Evolutionary conservation across 2,797 vertebrate genomes (phyloP), one percentile per base, ranked within the genome.

Genomic region (Cynodonichthys magdalenae): DNA sequence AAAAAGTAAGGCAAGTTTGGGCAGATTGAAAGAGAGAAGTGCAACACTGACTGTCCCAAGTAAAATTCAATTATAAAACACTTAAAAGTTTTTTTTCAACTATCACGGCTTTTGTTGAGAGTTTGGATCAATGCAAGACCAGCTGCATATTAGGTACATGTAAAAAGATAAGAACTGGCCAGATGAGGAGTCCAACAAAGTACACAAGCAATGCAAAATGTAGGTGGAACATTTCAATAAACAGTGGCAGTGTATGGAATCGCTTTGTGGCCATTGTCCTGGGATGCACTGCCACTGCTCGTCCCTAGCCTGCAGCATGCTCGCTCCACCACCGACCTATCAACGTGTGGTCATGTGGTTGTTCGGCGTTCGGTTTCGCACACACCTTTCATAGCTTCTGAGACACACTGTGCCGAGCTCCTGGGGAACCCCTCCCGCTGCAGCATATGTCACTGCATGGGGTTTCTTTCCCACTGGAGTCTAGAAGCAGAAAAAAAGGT

Each of bases 1-100:
- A 29, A 34, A 50, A 36, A 49, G 53, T 15, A 15, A 49, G 64
- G 77, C 89, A 87, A 82, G 90, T 83, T 75, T 48, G 67, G 84
- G 72, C 89, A 88, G 69, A 77, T 55, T 57, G 74, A 68, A 24
- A 69, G 8, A 48, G 18, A 36, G 58, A 69, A 77, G 63, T 65
- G 58, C 52, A 82, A 77, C 75, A 51, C 71, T 66, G 61, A 59
- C 70, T 63, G 49, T 56, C 49, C 15, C 48, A 56, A 71, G 46
- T 41, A 52, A 77, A 48, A 55, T 31, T 60, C 51, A 66, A 62
- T 59, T 72, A 48, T 27, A 50, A 74, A 71, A 78, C 56, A 65
- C 47, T 62, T 39, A 44, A 10, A 53, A 17, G 31, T 54, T 49
- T 69, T 69, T 18, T 34, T 34, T 8, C 31, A 31, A 6, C 27